Evolutionary conservation across 92 coral and sea anemone species (phyloP).

Genomic region (Desmophyllum pertusum): DNA sequence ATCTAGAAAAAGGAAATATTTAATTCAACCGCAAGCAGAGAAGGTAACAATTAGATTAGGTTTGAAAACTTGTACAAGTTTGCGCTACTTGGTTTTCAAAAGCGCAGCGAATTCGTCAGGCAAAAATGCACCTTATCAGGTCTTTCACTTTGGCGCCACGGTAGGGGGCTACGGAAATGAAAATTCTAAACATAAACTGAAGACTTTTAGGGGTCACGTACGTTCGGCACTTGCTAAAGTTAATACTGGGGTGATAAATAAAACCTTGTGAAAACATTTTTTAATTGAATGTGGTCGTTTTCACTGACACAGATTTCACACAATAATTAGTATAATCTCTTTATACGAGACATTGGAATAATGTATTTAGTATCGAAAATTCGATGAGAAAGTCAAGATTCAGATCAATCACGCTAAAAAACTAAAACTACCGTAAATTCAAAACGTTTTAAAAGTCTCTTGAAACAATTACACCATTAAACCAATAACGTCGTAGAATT

Average conservation of each 20-base stretch:
- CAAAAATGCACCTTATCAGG: neutral
- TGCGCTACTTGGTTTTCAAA: neutral
- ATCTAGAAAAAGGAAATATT: slow-evolving; percentile 5
- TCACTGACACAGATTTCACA: slow-evolving; percentile 1
- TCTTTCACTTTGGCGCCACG: neutral
- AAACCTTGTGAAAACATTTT: neutral
- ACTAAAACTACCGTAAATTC: neutral
- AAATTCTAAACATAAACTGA: neutral
- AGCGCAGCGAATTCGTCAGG: neutral
- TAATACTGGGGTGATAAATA: neutral
- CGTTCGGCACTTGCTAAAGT: neutral
- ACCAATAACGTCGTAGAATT: neutral
- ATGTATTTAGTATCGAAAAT: neutral
- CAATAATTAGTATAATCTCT: neutral
- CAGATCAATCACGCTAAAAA: neutral
- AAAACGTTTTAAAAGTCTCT: neutral
- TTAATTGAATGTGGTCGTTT: slow-evolving; percentile 9
- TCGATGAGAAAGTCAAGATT: neutral
- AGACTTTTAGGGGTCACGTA: slow-evolving; percentile 14
- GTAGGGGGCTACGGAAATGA: neutral
- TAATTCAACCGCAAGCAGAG: neutral
- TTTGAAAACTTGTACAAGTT: no score
- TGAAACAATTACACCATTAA: neutral
- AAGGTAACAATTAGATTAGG: neutral
- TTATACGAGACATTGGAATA: neutral